A percentile compares a stretch with the other conserved stretches of the same genome.
Conservation (phyloP, 2,888 invertebrate genomes). For the Chrysodeixis includens region DNA sequence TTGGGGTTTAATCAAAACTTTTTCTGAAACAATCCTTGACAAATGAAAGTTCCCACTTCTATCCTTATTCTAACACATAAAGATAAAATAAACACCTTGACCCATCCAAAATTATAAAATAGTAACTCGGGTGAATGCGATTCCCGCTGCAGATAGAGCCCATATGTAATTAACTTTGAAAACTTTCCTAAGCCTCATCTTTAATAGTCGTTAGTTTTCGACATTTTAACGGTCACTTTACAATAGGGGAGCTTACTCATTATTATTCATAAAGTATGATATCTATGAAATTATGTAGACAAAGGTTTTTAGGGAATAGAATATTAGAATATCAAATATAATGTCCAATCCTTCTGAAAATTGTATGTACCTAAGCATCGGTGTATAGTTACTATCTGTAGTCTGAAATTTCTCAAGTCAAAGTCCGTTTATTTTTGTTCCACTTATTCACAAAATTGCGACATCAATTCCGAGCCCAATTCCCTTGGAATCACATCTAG, state of each 20-base stretch:
- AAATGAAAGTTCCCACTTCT: not conserved
- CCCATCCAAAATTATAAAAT: conserved; percentile 77
- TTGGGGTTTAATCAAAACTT: too few species aligned
- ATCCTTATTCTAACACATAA: conserved; percentile 59
- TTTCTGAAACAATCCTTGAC: not conserved
- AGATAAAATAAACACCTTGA: conserved; percentile 58
- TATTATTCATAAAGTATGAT: conserved; percentile 49
- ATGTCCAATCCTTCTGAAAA: not conserved
- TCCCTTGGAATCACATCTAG: conserved; percentile 54
- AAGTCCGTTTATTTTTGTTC: not conserved
- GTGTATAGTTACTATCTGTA: too few species aligned
- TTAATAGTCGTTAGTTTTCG: conserved; percentile 66
- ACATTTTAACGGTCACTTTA: conserved; percentile 74
- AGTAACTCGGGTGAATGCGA: conserved; percentile 79
- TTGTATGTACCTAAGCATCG: too few species aligned
- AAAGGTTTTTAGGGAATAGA: not conserved
- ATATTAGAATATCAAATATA: not conserved
- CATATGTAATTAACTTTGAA: conserved; percentile 77
- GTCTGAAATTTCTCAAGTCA: too few species aligned
- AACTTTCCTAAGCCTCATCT: conserved; percentile 61
- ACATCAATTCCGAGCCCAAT: conserved; percentile 18
- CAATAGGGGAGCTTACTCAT: conserved; percentile 62
- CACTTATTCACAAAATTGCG: conserved; percentile 18
- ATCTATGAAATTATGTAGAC: conserved; percentile 39
- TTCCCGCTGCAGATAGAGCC: conserved; percentile 75